Evolutionary conservation across 2,888 invertebrate species (phyloP), one percentile per base, ranked within the genome.

Genomic region (Eristalis tenax): DNA sequence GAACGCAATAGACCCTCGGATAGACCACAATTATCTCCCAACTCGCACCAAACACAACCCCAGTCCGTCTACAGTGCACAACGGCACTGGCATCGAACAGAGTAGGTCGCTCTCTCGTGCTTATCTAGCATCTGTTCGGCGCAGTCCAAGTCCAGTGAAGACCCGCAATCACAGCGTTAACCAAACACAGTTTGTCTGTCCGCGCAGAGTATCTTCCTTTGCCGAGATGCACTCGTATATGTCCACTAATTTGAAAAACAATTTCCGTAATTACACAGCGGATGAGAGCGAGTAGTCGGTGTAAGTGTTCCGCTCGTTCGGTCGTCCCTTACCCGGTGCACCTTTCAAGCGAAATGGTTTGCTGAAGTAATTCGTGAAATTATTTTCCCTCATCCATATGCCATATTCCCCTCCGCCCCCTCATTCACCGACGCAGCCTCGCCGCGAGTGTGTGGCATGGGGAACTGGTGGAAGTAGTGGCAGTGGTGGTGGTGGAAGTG

Each of bases 241-340:
- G 91, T 91, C 91, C 92, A 91, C 91, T 92, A 92, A 92, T 92
- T 92, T 92, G 90, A 90, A 91, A 91, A 92, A 92, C 92, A 92
- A 92, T 92, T 92, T 92, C 91, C 91, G 91, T 92, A 92, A 92
- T 92, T 92, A 92, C 91, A 87, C 87, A 83, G 71, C 79, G 83
- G 73, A 87, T 80, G 87, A 87, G 76, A 26, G 79, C 71, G 68
- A 76, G 83, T 59, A 23, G 79, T 79, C 75, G 86, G 78, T 76
- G 79, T 83, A 83, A 75, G 86, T 71, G 70, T 69, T 73, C 71
- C 73, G 82, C 59, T 79, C 76, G 61, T 76, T 70, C 70, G 57
- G 38, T 13, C 50, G 40, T 22, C 57, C 61, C n/a, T 35, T 40
- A 22, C 40, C 57, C 38, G 26, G 38, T n/a, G 26, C 38, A 40